These are phyloP conservation scores for Petrocephalus schoutedeni DNA, from an alignment of 2,797 vertebrate genomes.

Conservation along the genomic window DNA sequence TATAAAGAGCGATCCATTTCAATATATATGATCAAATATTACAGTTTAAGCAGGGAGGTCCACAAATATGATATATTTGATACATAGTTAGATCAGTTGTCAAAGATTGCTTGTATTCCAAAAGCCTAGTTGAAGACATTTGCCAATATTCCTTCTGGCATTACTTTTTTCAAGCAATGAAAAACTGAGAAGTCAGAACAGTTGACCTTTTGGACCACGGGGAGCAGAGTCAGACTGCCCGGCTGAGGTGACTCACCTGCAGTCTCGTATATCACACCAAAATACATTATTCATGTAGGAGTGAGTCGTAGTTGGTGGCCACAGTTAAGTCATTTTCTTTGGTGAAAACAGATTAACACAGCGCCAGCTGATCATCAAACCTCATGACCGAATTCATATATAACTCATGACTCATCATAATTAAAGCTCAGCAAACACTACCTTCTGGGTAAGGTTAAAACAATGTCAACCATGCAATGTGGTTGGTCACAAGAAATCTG, in stretches of 20 bases:
- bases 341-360: not conserved
- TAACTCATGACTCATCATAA: not conserved
- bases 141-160: not conserved
- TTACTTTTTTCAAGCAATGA: not conserved
- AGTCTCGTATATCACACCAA: not conserved
- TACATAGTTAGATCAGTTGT: not conserved
- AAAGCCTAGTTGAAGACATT: not conserved
- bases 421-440: not conserved
- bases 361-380: not conserved
- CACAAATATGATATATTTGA: not conserved
- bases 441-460: not conserved
- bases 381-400: not conserved
- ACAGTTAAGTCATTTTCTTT: not conserved
- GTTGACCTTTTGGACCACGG: not conserved
- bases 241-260: not conserved
- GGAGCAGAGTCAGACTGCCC: not conserved
- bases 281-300: slow-evolving; percentile 12
- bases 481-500: not conserved
- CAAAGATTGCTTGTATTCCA: not conserved
- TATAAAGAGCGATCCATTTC: not conserved
- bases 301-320: not conserved
- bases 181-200: not conserved
- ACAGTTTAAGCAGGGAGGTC: not conserved
- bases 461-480: not conserved
- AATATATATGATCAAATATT: not conserved